Base-by-base conservation (phyloP, 2,888 invertebrate genomes). In the Meiosimyza platycephala region DNA sequence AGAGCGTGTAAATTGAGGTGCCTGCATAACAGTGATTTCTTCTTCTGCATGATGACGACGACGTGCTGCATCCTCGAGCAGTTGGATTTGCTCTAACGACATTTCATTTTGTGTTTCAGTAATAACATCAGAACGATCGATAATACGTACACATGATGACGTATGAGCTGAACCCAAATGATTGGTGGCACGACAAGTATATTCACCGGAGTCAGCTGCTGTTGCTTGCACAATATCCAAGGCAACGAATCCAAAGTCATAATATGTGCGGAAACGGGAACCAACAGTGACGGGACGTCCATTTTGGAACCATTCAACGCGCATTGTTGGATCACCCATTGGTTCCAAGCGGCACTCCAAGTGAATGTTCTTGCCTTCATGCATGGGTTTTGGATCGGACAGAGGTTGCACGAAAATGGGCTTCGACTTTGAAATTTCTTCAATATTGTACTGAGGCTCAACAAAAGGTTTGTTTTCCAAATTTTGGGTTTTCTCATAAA, bases 171-270 rank as follows among this genome's bases (percentile, higher is more conserved):
- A 93, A 51, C 99, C 99, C 55, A 97, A 90, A 82, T 95, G 95
- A 84, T 99, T 99, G 1, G 95, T 94, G 47, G 98, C 98, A 76
- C 95, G 90, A 59, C 94, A 95, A 1, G 96, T 98, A 84, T 99
- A 99, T 88, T 96, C 96, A 68, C 98, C 98, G 52, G 96, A 94
- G 88, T 99, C 99, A 74, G 94, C 90, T n/a, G 96, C 93, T 71
- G 95, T 96, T 22, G 96, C 94, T 84, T 97, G 95, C 76, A 97
- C 92, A 74, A 99, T 97, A 83, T 99, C 99, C 79, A 99, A 88
- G 52, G 98, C 97, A 70, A 99, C 97, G 85, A 96, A 98, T 18
- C 99, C 99, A 86, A 99, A 99, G 85, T 99, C 99, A 83, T 97
- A 95, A 85, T 97, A 96, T 33, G 97, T 97, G 84, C 93, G 93